Evolutionary conservation across 2,113 vertebrate species (phyloP).

Genomic region (rat (Rattus norvegicus)): GRCr8 NC_086037.1:2710001-2710500

Average conservation of each 20-base stretch:
- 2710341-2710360: neutral
- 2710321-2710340: neutral
- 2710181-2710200: neutral
- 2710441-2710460: neutral
- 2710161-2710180: neutral
- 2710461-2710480: neutral
- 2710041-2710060: neutral
- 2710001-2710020: neutral
- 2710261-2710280: neutral
- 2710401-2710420: neutral
- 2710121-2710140: neutral
- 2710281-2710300: neutral
- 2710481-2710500: neutral
- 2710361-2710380: neutral
- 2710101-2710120: neutral
- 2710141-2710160: neutral
- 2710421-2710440: neutral
- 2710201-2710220: neutral
- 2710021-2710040: neutral
- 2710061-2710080: neutral
- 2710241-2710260: neutral
- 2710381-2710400: neutral
- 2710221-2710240: neutral
- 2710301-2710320: neutral
- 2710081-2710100: neutral